Evolutionary conservation across 2,888 invertebrate genomes (phyloP).

Genomic region (Drosophila picticornis): DNA sequence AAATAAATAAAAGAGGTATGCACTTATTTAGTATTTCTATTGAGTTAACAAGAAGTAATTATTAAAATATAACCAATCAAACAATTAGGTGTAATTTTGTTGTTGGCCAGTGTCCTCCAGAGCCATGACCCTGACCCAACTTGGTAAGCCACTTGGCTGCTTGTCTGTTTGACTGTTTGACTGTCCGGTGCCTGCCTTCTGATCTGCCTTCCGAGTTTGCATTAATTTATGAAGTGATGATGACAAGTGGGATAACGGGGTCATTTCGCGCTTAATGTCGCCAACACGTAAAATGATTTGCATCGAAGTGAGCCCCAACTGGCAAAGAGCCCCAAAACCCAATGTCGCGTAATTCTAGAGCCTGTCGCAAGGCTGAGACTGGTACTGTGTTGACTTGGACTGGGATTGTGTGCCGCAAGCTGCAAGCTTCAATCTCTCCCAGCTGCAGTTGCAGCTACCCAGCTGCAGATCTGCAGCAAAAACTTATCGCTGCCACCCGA

Average conservation of each 20-base stretch:
- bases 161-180: neutral
- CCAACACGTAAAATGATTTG: slow-evolving; percentile 83
- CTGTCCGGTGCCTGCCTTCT: slow-evolving; percentile 23
- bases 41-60: neutral
- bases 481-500: slow-evolving; percentile 76
- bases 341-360: slow-evolving; percentile 75
- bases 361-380: slow-evolving; percentile 67
- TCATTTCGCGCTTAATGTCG: slow-evolving; percentile 83
- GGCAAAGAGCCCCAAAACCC: slow-evolving; percentile 42
- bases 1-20: neutral
- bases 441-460: slow-evolving; percentile 2
- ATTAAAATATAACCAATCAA: neutral
- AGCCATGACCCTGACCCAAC: slow-evolving; percentile 49
- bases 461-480: slow-evolving; percentile 31
- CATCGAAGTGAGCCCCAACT: slow-evolving; percentile 59
- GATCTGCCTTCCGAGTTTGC: slow-evolving; percentile 62
- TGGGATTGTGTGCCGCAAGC: slow-evolving; percentile 14
- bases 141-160: neutral
- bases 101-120: slow-evolving; percentile 16
- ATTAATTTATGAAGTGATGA: slow-evolving; percentile 83
- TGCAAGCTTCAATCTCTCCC: slow-evolving; percentile 14
- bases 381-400: slow-evolving; percentile 24
- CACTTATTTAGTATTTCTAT: neutral
- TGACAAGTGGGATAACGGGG: slow-evolving; percentile 83
- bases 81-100: neutral